These are phyloP conservation scores for Eupithecia dodoneata DNA, from an alignment of 2,888 invertebrate genomes.

Conservation along the genomic window DNA sequence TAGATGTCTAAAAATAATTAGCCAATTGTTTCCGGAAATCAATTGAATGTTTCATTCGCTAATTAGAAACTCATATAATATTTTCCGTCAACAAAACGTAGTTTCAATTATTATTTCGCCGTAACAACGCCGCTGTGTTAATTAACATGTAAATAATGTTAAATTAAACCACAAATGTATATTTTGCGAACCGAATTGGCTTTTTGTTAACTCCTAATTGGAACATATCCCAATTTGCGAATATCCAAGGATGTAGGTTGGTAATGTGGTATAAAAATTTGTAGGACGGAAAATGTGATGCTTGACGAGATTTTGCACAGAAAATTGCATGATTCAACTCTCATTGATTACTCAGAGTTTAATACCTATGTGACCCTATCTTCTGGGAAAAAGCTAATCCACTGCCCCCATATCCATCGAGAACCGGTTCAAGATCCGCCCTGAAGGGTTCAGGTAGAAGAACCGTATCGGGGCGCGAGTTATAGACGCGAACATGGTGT, in stretches of 20 bases:
- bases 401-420: conserved; percentile 94
- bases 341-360: too few relatives aligned
- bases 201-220: conserved; percentile 3
- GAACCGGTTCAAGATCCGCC: conserved; percentile 93
- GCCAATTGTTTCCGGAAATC: not conserved
- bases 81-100: not conserved
- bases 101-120: not conserved
- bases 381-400: conserved; percentile 86
- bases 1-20: not conserved
- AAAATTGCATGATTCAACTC: too few relatives aligned
- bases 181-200: not conserved
- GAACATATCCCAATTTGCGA: not conserved
- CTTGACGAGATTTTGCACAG: not conserved
- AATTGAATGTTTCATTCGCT: not conserved
- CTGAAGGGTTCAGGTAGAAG: conserved; percentile 94
- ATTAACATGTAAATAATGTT: not conserved
- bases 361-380: too few relatives aligned
- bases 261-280: not conserved
- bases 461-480: conserved; percentile 93
- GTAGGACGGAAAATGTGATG: not conserved
- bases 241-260: not conserved
- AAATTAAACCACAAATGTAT: conserved; percentile 1
- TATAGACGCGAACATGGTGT: conserved; percentile 92
- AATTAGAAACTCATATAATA: not conserved
- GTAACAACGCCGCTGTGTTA: not conserved